A percentile compares a stretch with the other conserved stretches of the same genome.
phyloP scores from a whole-genome alignment of 2,888 invertebrate genomes.

The Lithophane socia region DNA sequence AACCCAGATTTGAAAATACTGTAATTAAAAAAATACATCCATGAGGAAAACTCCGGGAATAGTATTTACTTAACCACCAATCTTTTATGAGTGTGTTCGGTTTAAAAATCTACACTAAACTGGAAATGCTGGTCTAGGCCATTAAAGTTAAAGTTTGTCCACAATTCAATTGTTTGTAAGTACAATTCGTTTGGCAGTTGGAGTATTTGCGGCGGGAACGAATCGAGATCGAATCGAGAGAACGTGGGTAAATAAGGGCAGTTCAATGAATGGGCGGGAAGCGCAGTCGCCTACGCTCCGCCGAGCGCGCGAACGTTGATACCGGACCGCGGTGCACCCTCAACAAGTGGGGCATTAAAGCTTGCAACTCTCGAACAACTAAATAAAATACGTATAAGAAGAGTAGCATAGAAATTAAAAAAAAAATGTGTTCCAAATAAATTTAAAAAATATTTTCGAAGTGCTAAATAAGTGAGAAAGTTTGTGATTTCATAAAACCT shows the following conservation, averaged over 20 bases:
- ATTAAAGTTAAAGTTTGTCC: slow-evolving; percentile 46
- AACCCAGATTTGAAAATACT: neutral
- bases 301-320: slow-evolving; percentile 87
- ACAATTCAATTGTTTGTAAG: slow-evolving; percentile 57
- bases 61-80: neutral
- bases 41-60: neutral
- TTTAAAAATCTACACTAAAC: slow-evolving; percentile 11
- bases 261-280: slow-evolving; percentile 86
- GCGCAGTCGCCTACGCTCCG: slow-evolving; percentile 88
- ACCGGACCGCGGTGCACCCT: slow-evolving; percentile 72
- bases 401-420: slow-evolving; percentile 24
- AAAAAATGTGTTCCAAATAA: slow-evolving; percentile 28
- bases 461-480: slow-evolving; percentile 62
- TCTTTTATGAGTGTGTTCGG: neutral
- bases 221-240: slow-evolving; percentile 77
- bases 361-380: slow-evolving; percentile 66
- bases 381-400: slow-evolving; percentile 54
- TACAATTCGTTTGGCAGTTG: slow-evolving; percentile 51
- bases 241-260: slow-evolving; percentile 73
- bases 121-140: slow-evolving; percentile 13
- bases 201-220: slow-evolving; percentile 58
- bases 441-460: slow-evolving; percentile 32
- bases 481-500: slow-evolving; percentile 62
- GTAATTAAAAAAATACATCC: neutral
- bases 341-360: slow-evolving; percentile 82